These are phyloP conservation scores for Pterocles burchelli DNA, from an alignment of 2,113 vertebrate genomes.

Conservation along the genomic window DNA sequence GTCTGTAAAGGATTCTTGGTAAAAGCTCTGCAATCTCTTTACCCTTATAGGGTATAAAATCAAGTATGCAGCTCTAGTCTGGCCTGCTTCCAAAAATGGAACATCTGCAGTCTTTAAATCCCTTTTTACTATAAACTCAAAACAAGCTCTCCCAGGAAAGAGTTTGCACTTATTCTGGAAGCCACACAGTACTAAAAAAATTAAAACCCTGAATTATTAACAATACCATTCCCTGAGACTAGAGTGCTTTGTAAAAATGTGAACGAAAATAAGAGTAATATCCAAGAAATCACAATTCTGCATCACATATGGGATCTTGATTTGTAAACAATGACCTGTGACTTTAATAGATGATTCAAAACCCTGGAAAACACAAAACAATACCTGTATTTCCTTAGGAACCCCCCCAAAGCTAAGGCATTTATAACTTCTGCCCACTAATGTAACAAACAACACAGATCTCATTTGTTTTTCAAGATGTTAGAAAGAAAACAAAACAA, in stretches of 20 bases:
- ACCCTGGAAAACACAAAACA: neutral
- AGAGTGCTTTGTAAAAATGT: neutral
- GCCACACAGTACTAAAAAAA: neutral
- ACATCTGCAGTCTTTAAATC: conserved; percentile 29
- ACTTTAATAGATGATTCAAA: conserved; percentile 25
- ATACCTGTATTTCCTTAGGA: neutral
- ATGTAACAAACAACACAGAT: neutral
- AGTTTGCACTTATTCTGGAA: neutral
- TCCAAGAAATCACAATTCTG: neutral
- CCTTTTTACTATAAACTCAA: neutral
- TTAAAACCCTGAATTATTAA: neutral
- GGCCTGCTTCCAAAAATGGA: neutral
- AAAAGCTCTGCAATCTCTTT: neutral
- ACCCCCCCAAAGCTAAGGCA: neutral
- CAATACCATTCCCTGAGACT: neutral
- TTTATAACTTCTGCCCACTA: neutral
- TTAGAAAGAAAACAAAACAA: neutral
- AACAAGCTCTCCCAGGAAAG: neutral
- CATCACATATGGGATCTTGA: neutral
- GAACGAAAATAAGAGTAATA: neutral
- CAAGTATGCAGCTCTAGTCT: neutral
- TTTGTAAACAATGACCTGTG: neutral
- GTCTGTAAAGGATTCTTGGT: neutral
- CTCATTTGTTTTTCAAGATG: conserved; percentile 2
- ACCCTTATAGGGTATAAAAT: neutral